Base-by-base conservation (phyloP, 2,113 vertebrate species). In the Hucho hucho region DNA sequence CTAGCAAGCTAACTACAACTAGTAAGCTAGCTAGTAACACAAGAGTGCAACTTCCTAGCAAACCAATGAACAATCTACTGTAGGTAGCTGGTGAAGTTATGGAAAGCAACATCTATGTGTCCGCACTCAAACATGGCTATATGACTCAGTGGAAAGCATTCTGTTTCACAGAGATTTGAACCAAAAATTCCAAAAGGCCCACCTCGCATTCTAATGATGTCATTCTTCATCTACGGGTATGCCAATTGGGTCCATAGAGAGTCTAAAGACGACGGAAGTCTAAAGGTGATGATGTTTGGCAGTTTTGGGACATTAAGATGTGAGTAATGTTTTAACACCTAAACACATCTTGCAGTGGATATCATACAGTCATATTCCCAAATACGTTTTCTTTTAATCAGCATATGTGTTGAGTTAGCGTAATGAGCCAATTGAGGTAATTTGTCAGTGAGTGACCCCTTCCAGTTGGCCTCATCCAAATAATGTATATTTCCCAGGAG, bases 151-250 rank as follows among this genome's bases (percentile, higher is more conserved):
- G 72, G 79, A 78, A 75, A 78, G 74, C 77, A 79, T 85, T 74
- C 28, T 78, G 74, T 65, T 72, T 14, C 65, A 68, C 64, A 49
- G 65, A 75, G 74, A 84, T 74, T 85, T 79, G 78, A 90, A 84
- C 75, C 85, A 84, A 82, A 83, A 75, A 22, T 84, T 83, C 79
- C 70, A 64, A 72, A 63, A 79, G 83, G 70, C 66, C 78, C 70
- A 32, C 20, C 69, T 69, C 61, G 76, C 32, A 46, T 61, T 66
- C 69, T 32, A 71, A 72, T 89, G 89, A 91, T 65, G 87, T 89
- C 86, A 88, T 86, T 46, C 66, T 53, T n/a, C 24, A 0, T 64
- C 49, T 32, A 12, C 37, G 9, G 7, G 37, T 37, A 73, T 1
- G 82, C 84, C 84, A 86, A 58, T 69, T 80, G 70, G 12, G 16